These are phyloP conservation scores for Taenioides sp. DNA, from an alignment of 2,797 vertebrate species.

Conservation along the genomic window DNA sequence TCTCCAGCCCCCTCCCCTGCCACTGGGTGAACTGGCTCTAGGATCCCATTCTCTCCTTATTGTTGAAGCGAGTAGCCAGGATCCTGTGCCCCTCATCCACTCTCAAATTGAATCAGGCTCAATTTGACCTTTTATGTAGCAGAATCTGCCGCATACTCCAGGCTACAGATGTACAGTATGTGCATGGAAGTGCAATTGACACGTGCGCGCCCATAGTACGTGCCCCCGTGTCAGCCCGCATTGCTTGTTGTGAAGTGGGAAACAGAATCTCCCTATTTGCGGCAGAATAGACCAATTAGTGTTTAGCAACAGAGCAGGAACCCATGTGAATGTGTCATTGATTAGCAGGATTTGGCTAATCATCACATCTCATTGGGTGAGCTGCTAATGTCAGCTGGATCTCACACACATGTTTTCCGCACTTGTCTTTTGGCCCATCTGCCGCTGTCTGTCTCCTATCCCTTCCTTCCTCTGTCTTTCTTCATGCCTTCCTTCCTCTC, in stretches of 20 bases:
- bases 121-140: constrained; percentile 77
- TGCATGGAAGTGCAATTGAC: constrained; percentile 53
- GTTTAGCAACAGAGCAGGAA: constrained; percentile 81
- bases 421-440: constrained; percentile 69
- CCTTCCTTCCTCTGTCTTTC: constrained; percentile 68
- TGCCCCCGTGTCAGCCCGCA: constrained; percentile 61
- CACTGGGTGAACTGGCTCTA: constrained; percentile 61
- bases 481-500: constrained; percentile 69
- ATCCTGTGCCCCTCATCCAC: constrained; percentile 70
- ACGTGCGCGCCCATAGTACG: constrained; percentile 41
- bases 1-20: constrained; percentile 28
- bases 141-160: constrained; percentile 57
- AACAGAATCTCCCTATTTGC: constrained; percentile 78
- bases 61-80: constrained; percentile 63
- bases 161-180: constrained; percentile 70
- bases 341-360: constrained; percentile 84
- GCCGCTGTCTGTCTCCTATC: constrained; percentile 59
- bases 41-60: constrained; percentile 75
- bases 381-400: constrained; percentile 75
- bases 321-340: constrained; percentile 83
- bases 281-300: constrained; percentile 83
- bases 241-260: constrained; percentile 75
- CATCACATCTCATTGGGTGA: constrained; percentile 77
- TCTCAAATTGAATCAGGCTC: constrained; percentile 76
- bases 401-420: constrained; percentile 71